Base-by-base conservation (phyloP, 1,140 invertebrate species). In the Ips typographus region DNA sequence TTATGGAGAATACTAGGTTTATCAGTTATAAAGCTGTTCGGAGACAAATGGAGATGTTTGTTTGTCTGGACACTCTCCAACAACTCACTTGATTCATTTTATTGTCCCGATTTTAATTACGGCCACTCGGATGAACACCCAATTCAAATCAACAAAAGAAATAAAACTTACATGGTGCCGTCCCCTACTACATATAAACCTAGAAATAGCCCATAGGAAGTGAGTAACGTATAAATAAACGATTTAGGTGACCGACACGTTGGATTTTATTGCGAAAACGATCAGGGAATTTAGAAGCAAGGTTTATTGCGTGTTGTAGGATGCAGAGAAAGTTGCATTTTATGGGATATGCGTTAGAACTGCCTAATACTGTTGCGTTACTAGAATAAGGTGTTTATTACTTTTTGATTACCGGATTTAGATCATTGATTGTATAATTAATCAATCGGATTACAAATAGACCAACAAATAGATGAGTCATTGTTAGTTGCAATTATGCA, bases 181-280 rank as follows among this genome's bases (percentile, higher is more conserved):
- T 22, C 44, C 44, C 44, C 6, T 8, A 49, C 44, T 8, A 49
- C 44, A 49, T 22, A 22, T 49, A 49, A 49, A 60, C 43, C 60
- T 64, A 58, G 58, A 58, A 64, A 61, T 70, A 49, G 55, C 60
- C 60, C 55, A 70, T 70, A 70, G 60, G 68, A 70, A 70, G 47
- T 70, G 59, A 63, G 61, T 64, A 70, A 70, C 58, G 60, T 70
- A 70, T 63, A 70, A 70, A 64, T 58, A 70, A 70, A 62, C 61
- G 68, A 70, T 70, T 70, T 70, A 70, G 68, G 59, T 70, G 68
- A 70, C 68, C 68, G 68, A 70, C 68, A 70, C 68, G 68, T 64
- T 62, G 59, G 39, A 40, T 59, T 70, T 70, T 70, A 70, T 70
- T 38, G 61, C 53, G 53, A 64, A 57, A 70, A 70, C 68, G 68